phyloP scores from a whole-genome alignment of 2,888 invertebrate species.

The Papilio elwesi region DNA sequence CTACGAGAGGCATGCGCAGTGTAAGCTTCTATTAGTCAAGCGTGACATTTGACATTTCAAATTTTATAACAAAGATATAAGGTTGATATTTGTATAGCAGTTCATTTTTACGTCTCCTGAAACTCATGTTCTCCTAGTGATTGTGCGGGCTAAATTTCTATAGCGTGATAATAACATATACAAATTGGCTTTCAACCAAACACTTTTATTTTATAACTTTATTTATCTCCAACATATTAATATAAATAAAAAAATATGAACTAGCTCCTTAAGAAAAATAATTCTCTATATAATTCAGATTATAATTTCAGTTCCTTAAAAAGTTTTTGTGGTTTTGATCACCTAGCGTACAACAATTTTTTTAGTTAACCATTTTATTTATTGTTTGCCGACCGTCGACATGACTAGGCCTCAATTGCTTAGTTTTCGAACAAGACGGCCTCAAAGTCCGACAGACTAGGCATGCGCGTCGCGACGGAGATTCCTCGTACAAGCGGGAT shows the following conservation, averaged over 20 bases:
- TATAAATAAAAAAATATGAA: too few species aligned
- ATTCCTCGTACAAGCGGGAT: too few species aligned
- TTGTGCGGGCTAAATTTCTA: constrained; percentile 19
- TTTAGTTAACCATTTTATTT: too few species aligned
- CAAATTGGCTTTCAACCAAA: not conserved
- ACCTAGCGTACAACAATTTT: too few species aligned
- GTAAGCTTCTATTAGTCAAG: not conserved
- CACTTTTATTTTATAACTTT: too few species aligned
- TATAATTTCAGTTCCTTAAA: too few species aligned
- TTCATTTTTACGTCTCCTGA: not conserved
- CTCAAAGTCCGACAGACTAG: not conserved
- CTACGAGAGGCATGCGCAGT: constrained; percentile 14
- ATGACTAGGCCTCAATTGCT: not conserved
- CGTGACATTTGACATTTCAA: not conserved
- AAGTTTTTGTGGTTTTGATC: too few species aligned
- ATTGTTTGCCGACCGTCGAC: not conserved
- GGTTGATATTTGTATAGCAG: constrained; percentile 2
- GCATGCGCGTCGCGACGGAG: constrained; percentile 1
- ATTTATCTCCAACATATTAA: too few species aligned
- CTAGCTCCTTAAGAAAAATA: too few species aligned
- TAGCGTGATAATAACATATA: not conserved
- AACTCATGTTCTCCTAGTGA: constrained; percentile 12
- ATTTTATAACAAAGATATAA: not conserved
- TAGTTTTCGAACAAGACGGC: constrained; percentile 10
- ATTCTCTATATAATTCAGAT: too few species aligned